A percentile compares a stretch with the other conserved stretches of the same genome.
These are phyloP conservation scores for Poecile atricapillus DNA, from an alignment of 2,113 vertebrate genomes.

Conservation along the genomic window DNA sequence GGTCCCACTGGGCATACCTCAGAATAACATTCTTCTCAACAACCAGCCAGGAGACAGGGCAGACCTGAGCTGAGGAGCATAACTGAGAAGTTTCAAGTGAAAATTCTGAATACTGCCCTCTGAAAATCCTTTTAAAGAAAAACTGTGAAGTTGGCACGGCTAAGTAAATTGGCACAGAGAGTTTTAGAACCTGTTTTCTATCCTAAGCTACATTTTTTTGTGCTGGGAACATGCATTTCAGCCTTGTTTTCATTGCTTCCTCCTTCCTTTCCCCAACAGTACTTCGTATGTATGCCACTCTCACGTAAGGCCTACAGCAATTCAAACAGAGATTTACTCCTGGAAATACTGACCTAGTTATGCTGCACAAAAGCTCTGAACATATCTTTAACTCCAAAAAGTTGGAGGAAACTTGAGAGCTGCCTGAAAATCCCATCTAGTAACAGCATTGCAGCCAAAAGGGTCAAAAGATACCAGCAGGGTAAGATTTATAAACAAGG, in stretches of 20 bases:
- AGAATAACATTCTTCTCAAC: not conserved
- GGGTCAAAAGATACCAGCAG: not conserved
- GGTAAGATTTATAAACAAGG: not conserved
- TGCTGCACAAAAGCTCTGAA: not conserved
- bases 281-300: not conserved
- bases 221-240: not conserved
- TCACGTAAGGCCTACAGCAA: not conserved
- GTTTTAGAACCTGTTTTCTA: not conserved
- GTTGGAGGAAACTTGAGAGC: not conserved
- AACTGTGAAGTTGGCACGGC: not conserved
- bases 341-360: not conserved
- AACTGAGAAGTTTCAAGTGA: not conserved
- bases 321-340: not conserved
- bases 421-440: not conserved
- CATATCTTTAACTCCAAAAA: not conserved
- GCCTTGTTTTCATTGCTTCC: not conserved
- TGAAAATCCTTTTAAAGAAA: not conserved
- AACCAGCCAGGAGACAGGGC: fast-evolving
- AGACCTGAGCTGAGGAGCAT: not conserved
- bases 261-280: not conserved
- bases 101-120: not conserved
- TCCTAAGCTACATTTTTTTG: not conserved
- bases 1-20: not conserved
- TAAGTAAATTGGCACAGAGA: not conserved
- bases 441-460: not conserved